A percentile compares a stretch with the other conserved stretches of the same genome.
These are phyloP conservation scores for Netelia melanura DNA, from an alignment of 2,888 invertebrate genomes.

Conservation along the genomic window DNA sequence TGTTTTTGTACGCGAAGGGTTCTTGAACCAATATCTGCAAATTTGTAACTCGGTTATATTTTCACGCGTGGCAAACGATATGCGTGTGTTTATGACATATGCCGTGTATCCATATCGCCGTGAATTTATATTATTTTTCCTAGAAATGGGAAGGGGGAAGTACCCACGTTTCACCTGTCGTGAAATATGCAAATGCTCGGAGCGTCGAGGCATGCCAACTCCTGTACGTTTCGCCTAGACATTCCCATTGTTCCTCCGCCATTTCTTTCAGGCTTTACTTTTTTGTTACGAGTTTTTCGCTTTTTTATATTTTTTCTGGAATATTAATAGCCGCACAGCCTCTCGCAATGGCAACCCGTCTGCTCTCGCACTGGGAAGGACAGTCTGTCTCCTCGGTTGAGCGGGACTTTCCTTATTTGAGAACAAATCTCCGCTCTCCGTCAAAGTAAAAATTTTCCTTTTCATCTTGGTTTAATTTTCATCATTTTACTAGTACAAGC, in stretches of 20 bases:
- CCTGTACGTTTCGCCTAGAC: conserved; percentile 61
- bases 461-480: not conserved
- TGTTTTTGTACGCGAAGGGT: not conserved
- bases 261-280: conserved; percentile 53
- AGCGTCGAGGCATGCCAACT: conserved; percentile 64
- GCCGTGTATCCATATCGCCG: conserved; percentile 38
- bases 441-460: not conserved
- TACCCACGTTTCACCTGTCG: conserved; percentile 71
- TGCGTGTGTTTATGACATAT: conserved; percentile 37
- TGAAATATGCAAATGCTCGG: conserved; percentile 74
- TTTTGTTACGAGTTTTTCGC: conserved; percentile 15
- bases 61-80: not conserved
- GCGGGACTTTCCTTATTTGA: conserved; percentile 17
- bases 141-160: conserved; percentile 34
- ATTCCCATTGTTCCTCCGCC: conserved; percentile 64
- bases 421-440: conserved; percentile 21
- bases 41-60: not conserved
- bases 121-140: conserved; percentile 73
- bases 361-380: conserved; percentile 9
- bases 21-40: not conserved
- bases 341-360: conserved; percentile 32
- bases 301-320: conserved; percentile 29
- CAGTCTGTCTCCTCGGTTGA: not conserved
- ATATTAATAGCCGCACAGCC: conserved; percentile 57
- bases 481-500: not conserved